Evolutionary conservation across 2,113 vertebrate genomes (phyloP).

Genomic region (Rhinoderma darwinii): DNA sequence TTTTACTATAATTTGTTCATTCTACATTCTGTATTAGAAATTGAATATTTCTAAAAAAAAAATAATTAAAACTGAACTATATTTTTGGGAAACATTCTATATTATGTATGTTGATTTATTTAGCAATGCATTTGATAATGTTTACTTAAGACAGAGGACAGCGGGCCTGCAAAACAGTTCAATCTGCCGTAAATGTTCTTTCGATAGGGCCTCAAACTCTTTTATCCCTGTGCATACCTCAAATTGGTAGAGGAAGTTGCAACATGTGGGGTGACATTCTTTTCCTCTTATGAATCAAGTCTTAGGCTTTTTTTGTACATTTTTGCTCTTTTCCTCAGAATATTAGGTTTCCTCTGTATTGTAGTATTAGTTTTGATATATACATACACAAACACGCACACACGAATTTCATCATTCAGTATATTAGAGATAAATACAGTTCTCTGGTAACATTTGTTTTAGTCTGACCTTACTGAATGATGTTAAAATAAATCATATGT

Average conservation of each 20-base stretch:
- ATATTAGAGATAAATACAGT: constrained; percentile 30
- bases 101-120: background rate
- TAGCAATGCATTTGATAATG: constrained; percentile 1
- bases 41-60: background rate
- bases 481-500: constrained; percentile 17
- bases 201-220: constrained; percentile 38
- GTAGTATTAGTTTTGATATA: background rate
- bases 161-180: constrained; percentile 1
- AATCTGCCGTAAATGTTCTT: constrained; percentile 19
- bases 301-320: constrained; percentile 10
- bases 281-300: constrained; percentile 43
- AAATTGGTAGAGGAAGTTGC: constrained; percentile 26
- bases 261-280: constrained; percentile 46
- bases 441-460: background rate
- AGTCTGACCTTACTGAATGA: constrained; percentile 13
- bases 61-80: too few relatives aligned
- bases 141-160: constrained; percentile 4
- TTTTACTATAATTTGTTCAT: background rate
- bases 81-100: background rate
- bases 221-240: constrained; percentile 7
- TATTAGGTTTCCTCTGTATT: constrained; percentile 23
- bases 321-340: constrained; percentile 6
- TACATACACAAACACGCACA: constrained; percentile 11
- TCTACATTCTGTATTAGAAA: background rate
- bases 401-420: constrained; percentile 24